A percentile compares a stretch with the other conserved stretches of the same genome.
These are phyloP conservation scores for Cotesia congregata DNA, from an alignment of 2,888 invertebrate species.

Conservation along the genomic window DNA sequence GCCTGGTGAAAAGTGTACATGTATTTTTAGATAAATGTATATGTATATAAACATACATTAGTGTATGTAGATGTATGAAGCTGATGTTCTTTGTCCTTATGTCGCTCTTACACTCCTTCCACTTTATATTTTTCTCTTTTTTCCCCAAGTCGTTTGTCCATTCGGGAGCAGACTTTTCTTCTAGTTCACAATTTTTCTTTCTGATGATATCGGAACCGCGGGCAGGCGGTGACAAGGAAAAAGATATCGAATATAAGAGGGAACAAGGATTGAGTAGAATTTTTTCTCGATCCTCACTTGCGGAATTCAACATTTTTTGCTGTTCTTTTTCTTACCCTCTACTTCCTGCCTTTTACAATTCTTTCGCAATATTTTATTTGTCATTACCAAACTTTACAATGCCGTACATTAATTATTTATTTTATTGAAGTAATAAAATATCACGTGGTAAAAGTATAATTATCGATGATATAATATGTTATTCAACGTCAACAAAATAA, in stretches of 20 bases:
- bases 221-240: conserved; percentile 13
- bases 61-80: neutral
- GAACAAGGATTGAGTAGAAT: conserved; percentile 19
- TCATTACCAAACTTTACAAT: conserved; percentile 1
- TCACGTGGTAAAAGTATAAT: too few relatives aligned
- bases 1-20: conserved; percentile 16
- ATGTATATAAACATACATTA: neutral
- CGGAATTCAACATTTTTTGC: conserved; percentile 2
- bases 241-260: conserved; percentile 12
- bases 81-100: conserved; percentile 8
- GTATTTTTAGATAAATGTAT: neutral
- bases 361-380: neutral
- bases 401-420: neutral
- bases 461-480: neutral
- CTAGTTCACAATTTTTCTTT: conserved; percentile 46
- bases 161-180: conserved; percentile 45
- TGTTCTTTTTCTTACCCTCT: neutral
- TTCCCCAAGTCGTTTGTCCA: conserved; percentile 28
- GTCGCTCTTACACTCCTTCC: conserved; percentile 1
- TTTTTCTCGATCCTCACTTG: conserved; percentile 37
- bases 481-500: neutral
- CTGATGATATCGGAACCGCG: conserved; percentile 21
- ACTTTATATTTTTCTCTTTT: conserved; percentile 24
- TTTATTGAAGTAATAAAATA: neutral
- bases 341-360: neutral